Evolutionary conservation across 1,140 invertebrate species (phyloP).

Genomic region (Drosophila bipectinata): DNA sequence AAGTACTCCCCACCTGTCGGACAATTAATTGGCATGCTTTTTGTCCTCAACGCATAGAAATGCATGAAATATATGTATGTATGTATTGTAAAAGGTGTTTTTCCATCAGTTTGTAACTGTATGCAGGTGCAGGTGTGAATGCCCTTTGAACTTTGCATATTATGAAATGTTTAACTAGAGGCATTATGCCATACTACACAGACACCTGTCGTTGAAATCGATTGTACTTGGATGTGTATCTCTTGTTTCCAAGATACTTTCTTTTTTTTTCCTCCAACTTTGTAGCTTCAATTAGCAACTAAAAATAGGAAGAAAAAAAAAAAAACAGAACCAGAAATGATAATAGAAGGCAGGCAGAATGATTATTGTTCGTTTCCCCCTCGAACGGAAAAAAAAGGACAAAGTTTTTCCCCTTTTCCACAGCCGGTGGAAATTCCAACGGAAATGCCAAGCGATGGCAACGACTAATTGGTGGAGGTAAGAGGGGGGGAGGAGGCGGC

Average conservation of each 20-base stretch:
- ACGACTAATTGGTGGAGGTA: constrained; percentile 57
- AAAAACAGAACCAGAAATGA: constrained; percentile 18
- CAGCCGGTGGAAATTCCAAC: constrained; percentile 43
- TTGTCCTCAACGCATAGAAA: constrained; percentile 25
- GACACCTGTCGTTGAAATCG: background rate
- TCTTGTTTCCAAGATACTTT: too few species aligned
- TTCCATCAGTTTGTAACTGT: background rate
- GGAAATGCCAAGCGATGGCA: constrained; percentile 67
- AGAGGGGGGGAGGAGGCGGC: background rate
- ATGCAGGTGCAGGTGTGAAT: constrained; percentile 26
- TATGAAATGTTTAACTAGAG: background rate
- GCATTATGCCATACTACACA: background rate
- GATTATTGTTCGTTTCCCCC: constrained; percentile 54
- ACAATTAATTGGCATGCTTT: constrained; percentile 67
- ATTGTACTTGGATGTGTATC: background rate
- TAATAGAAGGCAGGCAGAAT: constrained; percentile 45
- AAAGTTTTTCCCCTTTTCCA: constrained; percentile 49
- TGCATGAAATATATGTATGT: constrained; percentile 8
- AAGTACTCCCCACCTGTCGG: constrained; percentile 52
- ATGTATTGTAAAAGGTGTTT: constrained; percentile 21
- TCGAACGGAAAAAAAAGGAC: constrained; percentile 49
- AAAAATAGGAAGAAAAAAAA: constrained; percentile 10
- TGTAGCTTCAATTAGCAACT: constrained; percentile 32
- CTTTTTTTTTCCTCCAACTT: too few species aligned
- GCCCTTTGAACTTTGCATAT: constrained; percentile 10